Base-by-base conservation (phyloP, 2,113 vertebrate genomes). In the Mus spicilegus region DNA sequence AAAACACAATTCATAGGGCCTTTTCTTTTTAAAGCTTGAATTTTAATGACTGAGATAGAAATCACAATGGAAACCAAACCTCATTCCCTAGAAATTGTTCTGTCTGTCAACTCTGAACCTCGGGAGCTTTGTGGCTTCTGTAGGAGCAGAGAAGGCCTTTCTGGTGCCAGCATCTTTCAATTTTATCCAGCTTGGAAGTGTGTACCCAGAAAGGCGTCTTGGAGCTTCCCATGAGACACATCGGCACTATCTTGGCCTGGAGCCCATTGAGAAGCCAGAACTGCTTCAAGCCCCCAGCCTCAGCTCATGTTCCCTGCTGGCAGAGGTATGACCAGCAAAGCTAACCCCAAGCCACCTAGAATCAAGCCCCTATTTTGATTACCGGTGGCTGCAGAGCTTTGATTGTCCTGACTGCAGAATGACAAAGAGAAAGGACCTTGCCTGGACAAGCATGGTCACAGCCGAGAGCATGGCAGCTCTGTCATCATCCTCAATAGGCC, bases 31-130 rank as follows among this genome's bases (percentile, higher is more conserved):
- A 96, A 96, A 93, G 81, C 46, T 67, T 95, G 56, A 76, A 90
- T 93, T 93, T 88, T 93, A 96, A 96, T 92, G 81, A 73, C 81
- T 58, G 39, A 89, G 91, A 92, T 96, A 92, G 76, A 96, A 95
- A 90, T 95, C 91, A 86, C 72, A 97, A 72, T 33, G 58, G 33
- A 91, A 93, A 87, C 30, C 19, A 42, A 14, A 72, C 3, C 1
- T 7, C 69, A 33, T 30, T 49, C 87, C 16, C 63, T 81, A 75
- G 91, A 96, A 63, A n/a, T 12, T 69, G n/a, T 65, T 90, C 26
- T 93, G 89, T 33, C 86, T 85, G 12, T 1, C 4, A 9, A 7
- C 16, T 63, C 39, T 42, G 49, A 72, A 36, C 11, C 28, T 51
- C 33, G 7, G 30, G 77, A 51, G 58, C 58, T 91, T 88, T 46